A percentile compares a stretch with the other conserved stretches of the same genome.
These are phyloP conservation scores for Copidosoma floridanum DNA, from an alignment of 1,140 invertebrate species.

Conservation along the genomic window DNA sequence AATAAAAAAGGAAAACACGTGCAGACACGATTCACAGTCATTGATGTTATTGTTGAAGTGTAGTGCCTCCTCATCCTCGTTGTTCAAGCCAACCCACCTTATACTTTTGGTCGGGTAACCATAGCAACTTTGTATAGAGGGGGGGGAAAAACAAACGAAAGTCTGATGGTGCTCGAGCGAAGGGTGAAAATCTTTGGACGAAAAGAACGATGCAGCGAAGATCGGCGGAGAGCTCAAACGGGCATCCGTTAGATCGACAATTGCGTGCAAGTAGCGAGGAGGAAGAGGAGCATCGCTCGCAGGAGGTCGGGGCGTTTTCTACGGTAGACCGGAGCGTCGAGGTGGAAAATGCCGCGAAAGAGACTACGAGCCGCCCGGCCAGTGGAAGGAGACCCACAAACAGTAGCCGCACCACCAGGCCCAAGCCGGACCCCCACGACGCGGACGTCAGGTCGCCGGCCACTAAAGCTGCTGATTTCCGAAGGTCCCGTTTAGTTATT, in stretches of 20 bases:
- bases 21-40: no score
- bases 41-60: no score
- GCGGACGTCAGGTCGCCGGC: conserved; percentile 39
- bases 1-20: no score
- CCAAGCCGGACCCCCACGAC: conserved; percentile 29
- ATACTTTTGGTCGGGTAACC: no score
- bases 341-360: conserved; percentile 44
- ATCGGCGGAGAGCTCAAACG: no score
- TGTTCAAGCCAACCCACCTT: no score
- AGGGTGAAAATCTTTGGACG: conserved; percentile 12
- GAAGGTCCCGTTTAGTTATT: conserved; percentile 29
- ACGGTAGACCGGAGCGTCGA: conserved; percentile 52
- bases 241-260: no score
- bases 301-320: conserved; percentile 37
- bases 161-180: no score
- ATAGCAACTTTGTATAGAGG: no score
- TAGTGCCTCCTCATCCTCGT: no score
- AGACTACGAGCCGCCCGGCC: conserved; percentile 50
- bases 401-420: conserved; percentile 28
- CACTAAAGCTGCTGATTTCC: conserved; percentile 32
- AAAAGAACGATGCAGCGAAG: background rate
- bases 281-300: conserved; percentile 43
- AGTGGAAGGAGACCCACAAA: conserved; percentile 31
- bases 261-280: no score
- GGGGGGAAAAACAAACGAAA: no score